Percentiles rank a stretch among this genome's conserved stretches.
phyloP scores from a whole-genome alignment of 2,888 invertebrate genomes.

The Mythimna ferrago region DNA sequence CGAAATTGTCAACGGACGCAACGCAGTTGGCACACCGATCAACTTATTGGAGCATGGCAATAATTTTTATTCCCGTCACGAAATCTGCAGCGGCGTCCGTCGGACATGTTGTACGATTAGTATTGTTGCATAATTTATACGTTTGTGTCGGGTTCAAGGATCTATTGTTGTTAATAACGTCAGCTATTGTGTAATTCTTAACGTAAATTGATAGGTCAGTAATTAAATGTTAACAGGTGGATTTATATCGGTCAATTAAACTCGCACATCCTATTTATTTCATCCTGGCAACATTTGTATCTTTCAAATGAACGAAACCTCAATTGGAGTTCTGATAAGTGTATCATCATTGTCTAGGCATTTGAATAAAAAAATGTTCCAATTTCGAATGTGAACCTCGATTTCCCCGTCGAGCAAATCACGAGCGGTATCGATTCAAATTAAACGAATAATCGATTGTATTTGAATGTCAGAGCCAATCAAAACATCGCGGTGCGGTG shows the following conservation, averaged over 20 bases:
- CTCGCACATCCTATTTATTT: constrained; percentile 35
- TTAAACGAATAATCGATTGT: constrained; percentile 88
- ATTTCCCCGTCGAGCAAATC: constrained; percentile 65
- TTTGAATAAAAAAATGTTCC: constrained; percentile 65
- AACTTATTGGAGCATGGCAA: constrained; percentile 87
- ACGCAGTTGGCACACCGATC: constrained; percentile 82
- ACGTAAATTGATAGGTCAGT: constrained; percentile 62
- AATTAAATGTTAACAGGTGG: constrained; percentile 56
- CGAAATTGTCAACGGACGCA: constrained; percentile 81
- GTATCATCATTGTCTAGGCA: constrained; percentile 42
- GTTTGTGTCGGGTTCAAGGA: constrained; percentile 75
- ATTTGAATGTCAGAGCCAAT: constrained; percentile 88
- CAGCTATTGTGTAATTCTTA: constrained; percentile 65
- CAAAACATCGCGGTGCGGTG: constrained; percentile 84
- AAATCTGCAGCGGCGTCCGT: constrained; percentile 72
- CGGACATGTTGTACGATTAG: constrained; percentile 80
- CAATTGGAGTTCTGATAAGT: constrained; percentile 15
- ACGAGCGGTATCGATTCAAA: constrained; percentile 81
- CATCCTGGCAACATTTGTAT: constrained; percentile 15
- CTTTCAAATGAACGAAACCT: constrained; percentile 4
- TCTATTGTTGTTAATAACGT: constrained; percentile 68
- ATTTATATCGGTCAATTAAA: constrained; percentile 44
- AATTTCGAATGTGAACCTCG: constrained; percentile 72
- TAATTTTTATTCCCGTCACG: constrained; percentile 86
- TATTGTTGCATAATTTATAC: constrained; percentile 79